phyloP scores from a whole-genome alignment of 92 coral and sea anemone genomes.

The Phenganax stokvisi region DNA sequence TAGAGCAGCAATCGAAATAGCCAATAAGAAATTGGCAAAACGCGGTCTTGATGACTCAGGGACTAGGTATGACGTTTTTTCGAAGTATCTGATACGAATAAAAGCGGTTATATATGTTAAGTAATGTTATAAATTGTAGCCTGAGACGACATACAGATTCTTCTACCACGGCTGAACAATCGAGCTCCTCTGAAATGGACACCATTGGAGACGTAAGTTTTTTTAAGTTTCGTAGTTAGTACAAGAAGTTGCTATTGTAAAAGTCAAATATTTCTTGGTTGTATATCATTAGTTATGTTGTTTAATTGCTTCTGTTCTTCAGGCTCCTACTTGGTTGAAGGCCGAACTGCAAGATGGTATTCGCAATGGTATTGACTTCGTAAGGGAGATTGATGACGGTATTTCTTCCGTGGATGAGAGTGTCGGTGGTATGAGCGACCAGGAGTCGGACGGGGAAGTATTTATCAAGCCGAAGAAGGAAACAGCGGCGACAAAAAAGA shows the following conservation, averaged over 20 bases:
- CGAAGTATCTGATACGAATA: background rate
- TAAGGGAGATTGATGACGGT: slow-evolving; percentile 10
- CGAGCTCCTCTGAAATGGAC: slow-evolving; percentile 95
- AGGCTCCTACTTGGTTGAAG: slow-evolving; percentile 94
- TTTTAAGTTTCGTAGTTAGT: background rate
- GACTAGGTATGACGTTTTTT: slow-evolving; percentile 4
- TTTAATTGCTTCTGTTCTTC: background rate
- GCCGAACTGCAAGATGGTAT: slow-evolving; percentile 90
- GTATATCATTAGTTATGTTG: background rate
- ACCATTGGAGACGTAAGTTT: slow-evolving; percentile 81
- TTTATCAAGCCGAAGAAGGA: slow-evolving; percentile 39
- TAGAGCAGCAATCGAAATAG: slow-evolving; percentile 26
- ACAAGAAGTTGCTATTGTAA: background rate
- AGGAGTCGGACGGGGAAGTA: slow-evolving; percentile 76
- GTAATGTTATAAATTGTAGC: background rate
- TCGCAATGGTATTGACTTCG: slow-evolving; percentile 3
- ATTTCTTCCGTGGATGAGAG: slow-evolving; percentile 37
- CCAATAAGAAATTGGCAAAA: background rate
- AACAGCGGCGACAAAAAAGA: slow-evolving; percentile 32
- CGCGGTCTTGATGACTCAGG: slow-evolving; percentile 23
- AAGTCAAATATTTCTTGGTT: background rate
- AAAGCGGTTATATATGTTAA: background rate
- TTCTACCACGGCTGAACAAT: slow-evolving; percentile 47
- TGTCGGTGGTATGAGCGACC: slow-evolving; percentile 50
- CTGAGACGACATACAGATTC: slow-evolving; percentile 29